These are phyloP conservation scores for Callyntrura guangdongensis DNA, from an alignment of 2,888 invertebrate species.

Conservation along the genomic window DNA sequence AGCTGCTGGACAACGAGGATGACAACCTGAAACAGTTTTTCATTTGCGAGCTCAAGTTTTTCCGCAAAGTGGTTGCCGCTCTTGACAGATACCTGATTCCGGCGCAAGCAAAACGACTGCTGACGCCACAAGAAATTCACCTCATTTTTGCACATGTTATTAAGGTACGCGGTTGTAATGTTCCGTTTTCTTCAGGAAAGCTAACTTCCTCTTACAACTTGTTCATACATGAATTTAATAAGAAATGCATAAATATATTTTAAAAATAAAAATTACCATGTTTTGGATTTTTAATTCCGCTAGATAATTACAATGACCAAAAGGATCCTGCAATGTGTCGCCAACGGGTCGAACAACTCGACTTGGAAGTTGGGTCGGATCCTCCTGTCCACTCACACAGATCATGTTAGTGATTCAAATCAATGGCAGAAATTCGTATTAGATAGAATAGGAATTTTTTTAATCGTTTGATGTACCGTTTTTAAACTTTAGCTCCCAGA, in stretches of 20 bases:
- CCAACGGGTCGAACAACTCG: slow-evolving; percentile 80
- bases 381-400: slow-evolving; percentile 82
- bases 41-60: slow-evolving; percentile 83
- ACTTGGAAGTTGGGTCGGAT: slow-evolving; percentile 83
- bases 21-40: slow-evolving; percentile 83
- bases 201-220: no score
- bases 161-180: no score
- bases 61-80: slow-evolving; percentile 83
- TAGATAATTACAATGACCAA: slow-evolving; percentile 84
- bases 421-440: neutral
- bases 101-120: slow-evolving; percentile 83
- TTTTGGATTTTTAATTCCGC: neutral
- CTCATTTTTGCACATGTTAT: slow-evolving; percentile 84
- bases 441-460: neutral
- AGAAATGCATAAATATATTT: neutral
- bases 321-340: slow-evolving; percentile 83
- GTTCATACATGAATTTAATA: neutral
- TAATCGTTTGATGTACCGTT: neutral
- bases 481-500: slow-evolving; percentile 79
- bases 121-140: slow-evolving; percentile 83
- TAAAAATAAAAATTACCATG: neutral
- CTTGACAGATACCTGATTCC: slow-evolving; percentile 82
- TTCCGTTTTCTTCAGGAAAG: no score
- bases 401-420: slow-evolving; percentile 82
- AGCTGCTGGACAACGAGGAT: slow-evolving; percentile 84